Evolutionary conservation across 2,113 vertebrate genomes (phyloP).

Genomic region (Corvus cornix): DNA sequence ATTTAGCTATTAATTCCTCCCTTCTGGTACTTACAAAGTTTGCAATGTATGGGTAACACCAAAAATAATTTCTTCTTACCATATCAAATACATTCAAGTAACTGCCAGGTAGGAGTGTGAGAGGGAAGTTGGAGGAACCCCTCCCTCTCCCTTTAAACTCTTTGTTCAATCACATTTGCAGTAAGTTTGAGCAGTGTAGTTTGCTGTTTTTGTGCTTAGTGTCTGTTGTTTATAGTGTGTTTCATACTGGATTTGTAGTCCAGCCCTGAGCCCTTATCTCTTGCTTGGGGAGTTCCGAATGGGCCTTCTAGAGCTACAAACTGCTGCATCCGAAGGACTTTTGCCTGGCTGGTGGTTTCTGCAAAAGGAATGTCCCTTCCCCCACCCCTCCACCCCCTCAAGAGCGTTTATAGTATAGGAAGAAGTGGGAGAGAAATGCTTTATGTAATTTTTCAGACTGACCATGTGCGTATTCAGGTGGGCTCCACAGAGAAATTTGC

Average conservation of each 20-base stretch:
- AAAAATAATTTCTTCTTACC: neutral
- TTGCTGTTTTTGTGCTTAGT: neutral
- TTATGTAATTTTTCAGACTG: neutral
- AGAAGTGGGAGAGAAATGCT: accelerated
- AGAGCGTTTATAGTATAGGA: neutral
- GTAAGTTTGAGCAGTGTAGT: neutral
- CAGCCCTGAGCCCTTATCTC: neutral
- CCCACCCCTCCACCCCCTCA: accelerated
- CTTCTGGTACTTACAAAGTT: accelerated
- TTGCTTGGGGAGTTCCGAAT: neutral
- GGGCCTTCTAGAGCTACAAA: neutral
- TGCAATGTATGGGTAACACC: neutral
- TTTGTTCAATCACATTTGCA: neutral
- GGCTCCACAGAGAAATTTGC: neutral
- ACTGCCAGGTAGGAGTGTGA: neutral
- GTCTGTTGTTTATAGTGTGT: neutral
- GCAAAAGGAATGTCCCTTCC: neutral
- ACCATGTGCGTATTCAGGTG: neutral
- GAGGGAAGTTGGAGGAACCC: neutral
- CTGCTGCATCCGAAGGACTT: neutral
- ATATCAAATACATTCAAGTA: neutral
- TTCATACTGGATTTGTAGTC: neutral
- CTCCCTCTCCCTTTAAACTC: neutral
- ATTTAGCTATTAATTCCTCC: neutral
- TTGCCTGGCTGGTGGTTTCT: neutral